phyloP scores from a whole-genome alignment of 2,888 invertebrate genomes.

The Lycaena phlaeas region DNA sequence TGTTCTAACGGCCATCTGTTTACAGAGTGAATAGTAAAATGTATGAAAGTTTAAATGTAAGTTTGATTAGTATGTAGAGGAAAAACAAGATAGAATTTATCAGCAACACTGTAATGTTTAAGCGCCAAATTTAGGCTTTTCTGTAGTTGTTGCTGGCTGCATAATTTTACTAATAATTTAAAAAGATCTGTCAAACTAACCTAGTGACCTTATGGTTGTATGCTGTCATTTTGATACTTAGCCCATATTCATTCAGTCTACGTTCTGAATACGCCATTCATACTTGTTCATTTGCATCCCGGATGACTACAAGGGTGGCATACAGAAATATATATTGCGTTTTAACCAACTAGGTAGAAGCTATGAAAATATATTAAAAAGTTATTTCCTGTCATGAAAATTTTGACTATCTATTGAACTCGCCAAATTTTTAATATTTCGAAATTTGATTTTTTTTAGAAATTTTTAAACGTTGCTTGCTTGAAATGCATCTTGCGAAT shows the following conservation, averaged over 20 bases:
- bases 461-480: too few species aligned
- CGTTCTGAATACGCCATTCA: slow-evolving; percentile 12
- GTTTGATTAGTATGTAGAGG: neutral
- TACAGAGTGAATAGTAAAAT: neutral
- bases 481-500: too few species aligned
- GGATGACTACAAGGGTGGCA: slow-evolving; percentile 10
- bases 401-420: too few species aligned
- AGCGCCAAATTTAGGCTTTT: too few species aligned
- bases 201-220: slow-evolving; percentile 10
- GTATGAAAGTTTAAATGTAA: slow-evolving; percentile 1
- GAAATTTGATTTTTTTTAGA: too few species aligned
- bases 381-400: too few species aligned
- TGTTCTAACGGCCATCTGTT: slow-evolving; percentile 1
- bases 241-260: slow-evolving; percentile 11
- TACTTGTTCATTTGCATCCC: slow-evolving; percentile 11
- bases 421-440: too few species aligned
- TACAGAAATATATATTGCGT: slow-evolving; percentile 2
- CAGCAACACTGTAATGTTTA: too few species aligned
- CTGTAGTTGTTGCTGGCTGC: too few species aligned
- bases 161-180: neutral
- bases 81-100: slow-evolving; percentile 6
- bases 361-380: too few species aligned
- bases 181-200: slow-evolving; percentile 6
- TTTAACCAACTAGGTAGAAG: slow-evolving; percentile 4
- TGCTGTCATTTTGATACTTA: slow-evolving; percentile 10